Percentiles rank a stretch among this genome's conserved stretches.
Conservation (phyloP, 2,888 invertebrate genomes). For the Diarsia mendica region DNA sequence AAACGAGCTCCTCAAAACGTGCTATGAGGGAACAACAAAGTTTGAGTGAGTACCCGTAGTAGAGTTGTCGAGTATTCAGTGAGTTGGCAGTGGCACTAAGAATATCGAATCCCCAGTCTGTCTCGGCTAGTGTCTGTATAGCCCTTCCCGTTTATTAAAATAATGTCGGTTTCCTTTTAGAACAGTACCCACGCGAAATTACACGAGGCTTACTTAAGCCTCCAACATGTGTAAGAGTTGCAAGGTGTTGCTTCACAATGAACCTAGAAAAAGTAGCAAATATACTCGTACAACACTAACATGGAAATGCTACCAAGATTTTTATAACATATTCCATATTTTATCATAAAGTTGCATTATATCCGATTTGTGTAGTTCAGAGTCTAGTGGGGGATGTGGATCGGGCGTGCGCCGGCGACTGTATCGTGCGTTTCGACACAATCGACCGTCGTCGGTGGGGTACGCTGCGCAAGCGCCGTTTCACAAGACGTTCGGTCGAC, state of each 20-base stretch:
- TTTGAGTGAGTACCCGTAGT: not conserved
- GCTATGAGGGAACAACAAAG: not conserved
- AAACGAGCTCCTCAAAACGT: not conserved
- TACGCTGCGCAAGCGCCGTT: conserved; percentile 88
- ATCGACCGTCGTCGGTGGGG: conserved; percentile 82
- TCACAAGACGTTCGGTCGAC: conserved; percentile 88
- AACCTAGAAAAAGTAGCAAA: conserved; percentile 33
- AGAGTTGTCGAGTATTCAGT: not conserved
- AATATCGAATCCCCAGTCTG: conserved; percentile 7
- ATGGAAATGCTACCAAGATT: conserved; percentile 30
- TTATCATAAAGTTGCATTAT: conserved; percentile 38
- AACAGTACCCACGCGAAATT: conserved; percentile 70
- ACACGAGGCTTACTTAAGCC: conserved; percentile 71
- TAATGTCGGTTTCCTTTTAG: conserved; percentile 60
- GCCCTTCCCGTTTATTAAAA: conserved; percentile 25
- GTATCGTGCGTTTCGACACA: conserved; percentile 86
- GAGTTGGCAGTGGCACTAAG: not conserved
- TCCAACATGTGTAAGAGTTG: conserved; percentile 54
- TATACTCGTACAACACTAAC: not conserved
- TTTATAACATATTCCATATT: conserved; percentile 20
- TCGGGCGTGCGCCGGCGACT: conserved; percentile 82
- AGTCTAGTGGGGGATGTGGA: conserved; percentile 75
- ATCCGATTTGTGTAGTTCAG: conserved; percentile 41
- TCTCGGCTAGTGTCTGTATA: conserved; percentile 1
- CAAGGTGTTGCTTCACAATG: conserved; percentile 54